Base-by-base conservation (phyloP, 1,140 invertebrate species). In the Aphelinus certus region DNA sequence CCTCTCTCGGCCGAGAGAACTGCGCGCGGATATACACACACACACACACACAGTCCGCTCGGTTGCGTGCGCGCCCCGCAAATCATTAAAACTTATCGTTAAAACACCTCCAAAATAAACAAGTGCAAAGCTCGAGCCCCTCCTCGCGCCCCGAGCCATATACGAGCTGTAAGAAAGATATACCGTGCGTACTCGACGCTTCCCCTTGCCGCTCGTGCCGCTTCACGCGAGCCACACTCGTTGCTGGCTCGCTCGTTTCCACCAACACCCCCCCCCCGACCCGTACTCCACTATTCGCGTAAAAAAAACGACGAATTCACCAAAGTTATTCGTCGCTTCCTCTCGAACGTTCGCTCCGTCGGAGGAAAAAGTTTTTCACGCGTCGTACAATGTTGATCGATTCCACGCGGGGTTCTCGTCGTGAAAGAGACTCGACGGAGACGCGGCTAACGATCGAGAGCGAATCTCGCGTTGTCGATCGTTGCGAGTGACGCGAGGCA, bases 1-100 rank as follows among this genome's bases (percentile, higher is more conserved):
- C 85, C 84, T 79, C 74, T 76, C 79, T 80, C 79, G 81, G 73
- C 5, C 26, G 58, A 7, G 10, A 4, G 42, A 4, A 5, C 42
- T 60, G 26, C 10, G 10, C 26, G 58, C 26, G n/a, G 7, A 4
- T 43, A 60, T 60, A 60, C 42, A 60, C 58, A 60, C 26, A n/a
- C 58, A 60, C 58, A 53, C n/a, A 60, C 26, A 26, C 26, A 26
- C 26, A 26, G 26, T 26, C 26, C 26, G 26, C 26, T 26, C 26
- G 26, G 26, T 62, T 71, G 74, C 74, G 74, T 69, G 74, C 58
- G 46, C 74, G 56, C 57, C 63, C 61, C 61, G 69, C 56, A 76
- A 76, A 76, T 76, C 75, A 61, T 76, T 76, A 70, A 71, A 71
- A 76, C 75, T 76, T 76, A 76, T 76, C 75, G 75, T 67, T 71